These are phyloP conservation scores for Thymelicus sylvestris DNA, from an alignment of 2,888 invertebrate species.

Conservation along the genomic window DNA sequence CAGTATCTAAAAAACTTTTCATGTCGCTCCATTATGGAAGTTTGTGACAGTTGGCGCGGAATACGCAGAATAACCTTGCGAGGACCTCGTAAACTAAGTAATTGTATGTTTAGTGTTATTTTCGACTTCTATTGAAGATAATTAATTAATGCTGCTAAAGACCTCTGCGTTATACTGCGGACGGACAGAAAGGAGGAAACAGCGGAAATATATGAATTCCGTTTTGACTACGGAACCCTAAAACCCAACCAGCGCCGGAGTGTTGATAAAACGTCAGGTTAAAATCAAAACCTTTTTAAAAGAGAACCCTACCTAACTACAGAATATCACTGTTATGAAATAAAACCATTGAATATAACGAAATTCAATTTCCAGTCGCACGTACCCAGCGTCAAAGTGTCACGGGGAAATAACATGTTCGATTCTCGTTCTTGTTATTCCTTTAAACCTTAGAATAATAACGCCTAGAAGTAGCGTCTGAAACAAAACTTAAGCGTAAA, in stretches of 20 bases:
- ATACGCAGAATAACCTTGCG: neutral
- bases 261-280: too few species aligned
- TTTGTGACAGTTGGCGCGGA: constrained; percentile 12
- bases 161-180: too few species aligned
- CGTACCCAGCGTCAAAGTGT: constrained; percentile 22
- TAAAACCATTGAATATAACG: constrained; percentile 2
- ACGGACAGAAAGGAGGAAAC: too few species aligned
- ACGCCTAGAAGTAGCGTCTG: too few species aligned
- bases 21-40: constrained; percentile 8
- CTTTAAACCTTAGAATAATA: constrained; percentile 18
- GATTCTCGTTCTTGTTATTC: constrained; percentile 11
- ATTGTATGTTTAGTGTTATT: constrained; percentile 5
- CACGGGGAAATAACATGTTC: constrained; percentile 5
- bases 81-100: constrained; percentile 13
- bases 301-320: neutral
- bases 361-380: constrained; percentile 26
- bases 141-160: too few species aligned
- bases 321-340: neutral
- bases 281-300: neutral
- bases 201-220: too few species aligned
- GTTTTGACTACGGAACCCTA: too few species aligned
- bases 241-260: too few species aligned
- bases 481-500: too few species aligned
- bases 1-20: constrained; percentile 27
- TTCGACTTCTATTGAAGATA: too few species aligned